Evolutionary conservation across 2,888 invertebrate genomes (phyloP).

Genomic region (Morpho helenor): DNA sequence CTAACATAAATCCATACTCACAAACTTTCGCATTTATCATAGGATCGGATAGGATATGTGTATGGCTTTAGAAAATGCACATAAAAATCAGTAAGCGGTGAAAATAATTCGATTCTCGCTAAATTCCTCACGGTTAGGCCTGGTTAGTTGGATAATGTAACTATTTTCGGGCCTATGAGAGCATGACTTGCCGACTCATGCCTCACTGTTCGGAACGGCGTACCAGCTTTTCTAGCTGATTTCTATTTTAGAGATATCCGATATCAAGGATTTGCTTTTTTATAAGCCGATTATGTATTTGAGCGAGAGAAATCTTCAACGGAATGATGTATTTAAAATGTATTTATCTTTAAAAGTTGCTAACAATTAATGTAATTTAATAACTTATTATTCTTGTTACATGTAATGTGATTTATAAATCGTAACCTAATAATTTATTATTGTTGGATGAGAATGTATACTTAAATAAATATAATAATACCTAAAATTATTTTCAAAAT

Average conservation of each 20-base stretch:
- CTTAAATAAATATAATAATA: too few species aligned
- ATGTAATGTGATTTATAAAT: too few species aligned
- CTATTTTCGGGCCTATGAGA: constrained; percentile 33
- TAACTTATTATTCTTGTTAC: too few species aligned
- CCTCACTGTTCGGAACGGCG: constrained; percentile 17
- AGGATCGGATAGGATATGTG: too few species aligned
- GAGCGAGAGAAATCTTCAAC: constrained; percentile 7
- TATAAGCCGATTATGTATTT: not conserved
- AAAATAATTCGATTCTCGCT: constrained; percentile 14
- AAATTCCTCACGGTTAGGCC: constrained; percentile 22
- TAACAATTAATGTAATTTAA: too few species aligned
- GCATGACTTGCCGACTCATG: constrained; percentile 33
- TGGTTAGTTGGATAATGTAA: constrained; percentile 18
- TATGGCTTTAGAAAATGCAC: not conserved
- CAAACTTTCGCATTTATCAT: too few species aligned
- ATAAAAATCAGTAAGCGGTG: constrained; percentile 5
- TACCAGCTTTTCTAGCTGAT: not conserved
- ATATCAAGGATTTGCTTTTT: constrained; percentile 5
- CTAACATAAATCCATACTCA: too few species aligned
- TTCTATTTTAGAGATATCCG: constrained; percentile 7
- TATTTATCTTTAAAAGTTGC: not conserved
- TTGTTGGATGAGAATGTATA: too few species aligned
- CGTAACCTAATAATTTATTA: too few species aligned
- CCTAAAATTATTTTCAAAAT: too few species aligned
- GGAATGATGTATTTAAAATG: not conserved